Evolutionary conservation across 2,797 vertebrate genomes (phyloP), one percentile per base, ranked within the genome.

Genomic region (Amazona finschi): DNA sequence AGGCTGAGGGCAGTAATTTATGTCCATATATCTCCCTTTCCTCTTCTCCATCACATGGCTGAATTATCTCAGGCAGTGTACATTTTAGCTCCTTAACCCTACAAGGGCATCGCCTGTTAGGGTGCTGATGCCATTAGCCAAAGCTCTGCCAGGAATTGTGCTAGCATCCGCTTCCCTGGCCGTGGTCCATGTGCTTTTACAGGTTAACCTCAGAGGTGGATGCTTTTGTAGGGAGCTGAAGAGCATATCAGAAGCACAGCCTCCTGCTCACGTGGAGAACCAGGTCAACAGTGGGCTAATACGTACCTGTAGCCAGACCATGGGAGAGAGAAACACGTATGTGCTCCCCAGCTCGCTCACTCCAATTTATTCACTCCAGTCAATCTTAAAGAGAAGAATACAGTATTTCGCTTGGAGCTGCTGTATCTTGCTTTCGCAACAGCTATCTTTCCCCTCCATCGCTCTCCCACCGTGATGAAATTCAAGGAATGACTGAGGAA

Each of bases 371-470:
- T 15, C 53, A 33, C 55, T 33, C n/a, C 55, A 33, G 55, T 24
- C 55, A 57, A 16, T 24, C 21, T 31, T 24, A 17, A 25, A 73
- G 55, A 69, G 9, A 6, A 77, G 6, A 82, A 27, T 5, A 16
- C 8, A 25, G 6, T 6, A 49, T 33, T 86, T 38, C 24, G 47
- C 53, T n/a, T 11, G 21, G n/a, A 85, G n/a, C 6, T 91, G 43
- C 55, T 64, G 7, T 24, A 15, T 24, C 24, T 57, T 5, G 9
- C 55, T 57, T 82, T 71, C 17, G 67, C 64, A 66, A 21, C 4
- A 17, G 5, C 3, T 69, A 1, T 36, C 18, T 58, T 65, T 71
- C 49, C 9, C 64, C 7, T 7, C 5, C 0, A 1, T 55, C 0
- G 4, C n/a, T 89, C 30, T 41, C 27, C 20, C 44, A 46, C 6